A percentile compares a stretch with the other conserved stretches of the same genome.
Conservation (phyloP, 2,888 invertebrate genomes). For the Drosophila imparisetae region DNA sequence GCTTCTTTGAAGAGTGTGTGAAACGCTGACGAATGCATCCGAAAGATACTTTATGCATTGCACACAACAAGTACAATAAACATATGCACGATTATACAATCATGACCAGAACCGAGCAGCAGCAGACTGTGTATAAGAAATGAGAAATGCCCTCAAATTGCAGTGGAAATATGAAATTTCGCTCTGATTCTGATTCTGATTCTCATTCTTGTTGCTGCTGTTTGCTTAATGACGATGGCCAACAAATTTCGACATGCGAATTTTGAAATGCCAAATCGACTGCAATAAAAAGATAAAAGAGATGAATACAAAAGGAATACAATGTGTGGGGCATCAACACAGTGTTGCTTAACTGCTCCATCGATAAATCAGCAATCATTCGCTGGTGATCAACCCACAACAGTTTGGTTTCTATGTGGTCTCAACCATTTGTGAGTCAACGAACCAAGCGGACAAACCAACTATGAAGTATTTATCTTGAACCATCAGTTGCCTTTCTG, state of each 20-base stretch:
- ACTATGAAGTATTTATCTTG: slow-evolving; percentile 51
- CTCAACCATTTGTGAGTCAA: slow-evolving; percentile 66
- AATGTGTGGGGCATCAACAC: background rate
- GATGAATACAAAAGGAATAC: background rate
- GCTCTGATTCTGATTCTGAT: slow-evolving; percentile 1
- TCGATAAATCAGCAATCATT: slow-evolving; percentile 2
- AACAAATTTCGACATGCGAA: slow-evolving; percentile 12
- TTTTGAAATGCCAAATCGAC: background rate
- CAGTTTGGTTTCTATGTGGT: background rate
- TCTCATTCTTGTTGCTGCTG: background rate
- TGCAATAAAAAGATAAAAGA: background rate
- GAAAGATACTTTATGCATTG: slow-evolving; percentile 31
- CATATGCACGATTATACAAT: slow-evolving; percentile 70
- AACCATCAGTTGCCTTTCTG: slow-evolving; percentile 49
- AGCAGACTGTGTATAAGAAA: slow-evolving; percentile 7
- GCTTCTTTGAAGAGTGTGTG: slow-evolving; percentile 44
- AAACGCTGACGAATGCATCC: slow-evolving; percentile 72
- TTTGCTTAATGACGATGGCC: slow-evolving; percentile 4
- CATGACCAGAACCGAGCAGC: slow-evolving; percentile 47
- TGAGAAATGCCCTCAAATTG: slow-evolving; percentile 35
- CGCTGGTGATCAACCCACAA: slow-evolving; percentile 5
- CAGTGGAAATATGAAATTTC: slow-evolving; percentile 27
- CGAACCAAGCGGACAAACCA: slow-evolving; percentile 60
- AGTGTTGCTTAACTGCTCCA: background rate
- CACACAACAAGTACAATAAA: slow-evolving; percentile 9